Percentiles rank a stretch among this genome's conserved stretches.
phyloP scores from a whole-genome alignment of 1,140 invertebrate genomes.

The Aphelinus atriplicis region DNA sequence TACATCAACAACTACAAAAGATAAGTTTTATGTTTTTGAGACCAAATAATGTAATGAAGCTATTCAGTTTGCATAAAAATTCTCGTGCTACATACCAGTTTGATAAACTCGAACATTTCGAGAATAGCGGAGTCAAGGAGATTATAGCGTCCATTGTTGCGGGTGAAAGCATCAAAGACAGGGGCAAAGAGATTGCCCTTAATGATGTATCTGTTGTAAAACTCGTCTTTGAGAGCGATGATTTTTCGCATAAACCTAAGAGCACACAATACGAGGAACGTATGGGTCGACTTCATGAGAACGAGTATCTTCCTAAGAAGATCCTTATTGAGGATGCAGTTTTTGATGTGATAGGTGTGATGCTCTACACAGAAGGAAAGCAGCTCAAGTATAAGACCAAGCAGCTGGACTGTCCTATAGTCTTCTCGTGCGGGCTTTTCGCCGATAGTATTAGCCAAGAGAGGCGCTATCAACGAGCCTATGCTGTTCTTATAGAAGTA shows the following conservation, averaged over 20 bases:
- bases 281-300: constrained; percentile 97
- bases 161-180: constrained; percentile 94
- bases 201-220: constrained; percentile 97
- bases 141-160: constrained; percentile 98
- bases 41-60: too few relatives aligned
- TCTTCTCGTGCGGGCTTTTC: constrained; percentile 91
- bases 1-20: too few relatives aligned
- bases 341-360: constrained; percentile 98
- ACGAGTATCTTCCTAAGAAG: constrained; percentile 93
- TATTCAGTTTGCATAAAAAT: too few relatives aligned
- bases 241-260: constrained; percentile 97
- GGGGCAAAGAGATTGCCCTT: constrained; percentile 95
- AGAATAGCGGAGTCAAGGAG: constrained; percentile 98
- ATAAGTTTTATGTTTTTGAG: too few relatives aligned
- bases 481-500: constrained; percentile 99
- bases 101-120: constrained; percentile 99
- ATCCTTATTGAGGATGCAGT: constrained; percentile 97
- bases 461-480: constrained; percentile 90
- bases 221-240: constrained; percentile 97
- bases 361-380: constrained; percentile 99
- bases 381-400: constrained; percentile 94
- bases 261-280: constrained; percentile 96
- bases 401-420: constrained; percentile 94
- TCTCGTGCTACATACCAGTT: constrained; percentile 70
- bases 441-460: constrained; percentile 89